Evolutionary conservation across 92 coral and sea anemone species (phyloP), one percentile per base, ranked within the genome.

Genomic region (Blastomussa wellsi): DNA sequence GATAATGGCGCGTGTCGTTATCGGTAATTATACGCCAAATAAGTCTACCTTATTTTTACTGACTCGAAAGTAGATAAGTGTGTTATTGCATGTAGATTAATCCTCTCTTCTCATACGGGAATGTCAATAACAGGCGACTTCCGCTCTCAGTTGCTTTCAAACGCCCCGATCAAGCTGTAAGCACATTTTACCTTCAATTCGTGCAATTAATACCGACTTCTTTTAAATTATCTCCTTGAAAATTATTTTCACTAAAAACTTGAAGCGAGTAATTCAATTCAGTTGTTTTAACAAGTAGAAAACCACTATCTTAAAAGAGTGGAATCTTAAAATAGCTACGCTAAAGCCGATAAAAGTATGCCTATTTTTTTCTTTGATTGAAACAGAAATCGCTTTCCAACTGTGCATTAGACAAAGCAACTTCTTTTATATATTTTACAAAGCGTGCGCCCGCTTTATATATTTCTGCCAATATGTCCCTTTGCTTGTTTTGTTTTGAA

Each of bases 161-260:
- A 20, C 74, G 20, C 38, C 11, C 22, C 37, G 20, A 36, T 33
- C 74, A 68, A 80, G 85, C 71, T 81, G 85, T 51, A 68, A 8
- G 35, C 85, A 69, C 20, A 68, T 65, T 65, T 66, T n/a, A 24
- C 39, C 65, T 24, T 7, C 24, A 49, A 35, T 35, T 81, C 77
- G 32, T 6, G 13, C 49, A 44, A 68, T 48, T 69, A 31, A 35
- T 29, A 12, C 31, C 28, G 51, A 19, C 77, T 70, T 39, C 33
- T 35, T 36, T 22, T 14, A 65, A 81, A 49, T 69, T 36, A 47
- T 26, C 55, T 36, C 69, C 53, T 69, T 81, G 1, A 29, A 32
- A 51, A 68, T 67, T 81, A 68, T 32, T 35, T 70, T 70, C 44
- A 38, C 44, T 15, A 37, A 68, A 68, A 68, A 10, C 41, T 35